Evolutionary conservation across 2,888 invertebrate species (phyloP), one percentile per base, ranked within the genome.

Genomic region (Acleris sparsana): DNA sequence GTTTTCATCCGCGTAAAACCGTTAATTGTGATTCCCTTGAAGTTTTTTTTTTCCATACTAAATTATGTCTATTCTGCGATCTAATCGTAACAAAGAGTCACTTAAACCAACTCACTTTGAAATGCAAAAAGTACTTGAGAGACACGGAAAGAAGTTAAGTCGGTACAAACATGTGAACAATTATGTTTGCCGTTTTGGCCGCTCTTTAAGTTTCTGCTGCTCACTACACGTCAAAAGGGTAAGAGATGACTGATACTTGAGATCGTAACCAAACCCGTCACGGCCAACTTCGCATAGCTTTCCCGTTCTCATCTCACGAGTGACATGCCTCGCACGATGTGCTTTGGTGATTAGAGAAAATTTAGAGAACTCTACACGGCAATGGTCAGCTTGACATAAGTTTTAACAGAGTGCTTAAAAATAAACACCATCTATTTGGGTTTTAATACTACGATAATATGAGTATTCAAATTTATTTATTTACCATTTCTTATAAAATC

Each of bases 261-360:
- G 61, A 84, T 67, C 48, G 89, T 82, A 87, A 87, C 73, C 52
- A 53, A 68, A 86, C 67, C 67, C 83, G 88, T 87, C 85, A 89
- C 85, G 89, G 84, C 86, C 82, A 83, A 71, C 62, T 64, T 79
- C 70, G 74, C 77, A 73, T 76, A 72, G 76, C 88, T 87, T 89
- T 90, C 87, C 83, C 85, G 85, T 84, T 80, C 79, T 73, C 78
- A 80, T 81, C 74, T 72, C 68, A 71, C 52, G 73, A 72, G 77
- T 80, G 79, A 81, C 77, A 78, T 80, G 81, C 77, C 77, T 71
- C 67, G 69, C 63, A 67, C 72, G 68, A 56, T 56, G 57, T 61
- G 61, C 62, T 66, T 62, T 52, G 39, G 33, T 66, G 62, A 52
- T 52, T 62, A 62, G 66, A 66, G 61, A 62, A 66, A 57, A 62